Evolutionary conservation across 2,113 vertebrate species (phyloP).

Genomic region (Ptilonorhynchus violaceus): DNA sequence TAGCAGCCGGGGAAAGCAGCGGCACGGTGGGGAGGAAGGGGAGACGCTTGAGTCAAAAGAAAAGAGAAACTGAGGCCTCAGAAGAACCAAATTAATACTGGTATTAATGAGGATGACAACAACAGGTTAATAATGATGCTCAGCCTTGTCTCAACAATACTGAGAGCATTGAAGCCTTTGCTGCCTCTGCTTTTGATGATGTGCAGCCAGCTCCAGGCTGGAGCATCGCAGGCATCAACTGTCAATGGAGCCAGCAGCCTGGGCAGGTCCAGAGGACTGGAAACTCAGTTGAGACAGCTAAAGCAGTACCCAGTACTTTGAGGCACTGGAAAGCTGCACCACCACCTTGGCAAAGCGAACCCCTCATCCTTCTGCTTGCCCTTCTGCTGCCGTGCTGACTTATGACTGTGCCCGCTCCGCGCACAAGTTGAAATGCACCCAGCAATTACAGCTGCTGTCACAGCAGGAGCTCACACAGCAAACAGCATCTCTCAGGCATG

Average conservation of each 20-base stretch:
- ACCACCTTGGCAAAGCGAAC: background rate
- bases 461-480: background rate
- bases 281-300: background rate
- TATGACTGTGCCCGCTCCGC: background rate
- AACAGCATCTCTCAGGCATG: background rate
- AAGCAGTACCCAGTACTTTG: background rate
- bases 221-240: background rate
- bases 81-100: constrained; percentile 36
- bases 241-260: background rate
- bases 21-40: background rate
- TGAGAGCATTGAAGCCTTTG: background rate
- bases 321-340: background rate
- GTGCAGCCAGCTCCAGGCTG: background rate
- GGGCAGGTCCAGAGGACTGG: background rate
- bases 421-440: background rate
- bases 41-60: constrained; percentile 1
- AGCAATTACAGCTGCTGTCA: background rate
- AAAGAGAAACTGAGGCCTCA: constrained; percentile 31
- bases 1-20: constrained; percentile 50
- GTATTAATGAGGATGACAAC: constrained; percentile 44
- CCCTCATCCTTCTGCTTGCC: accelerated
- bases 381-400: accelerated
- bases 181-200: background rate
- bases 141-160: background rate
- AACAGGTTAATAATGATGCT: background rate